Base-by-base conservation (phyloP, 30 jellyfish, hydroid and myxozoan genomes). In the Cassiopea andromeda region DNA sequence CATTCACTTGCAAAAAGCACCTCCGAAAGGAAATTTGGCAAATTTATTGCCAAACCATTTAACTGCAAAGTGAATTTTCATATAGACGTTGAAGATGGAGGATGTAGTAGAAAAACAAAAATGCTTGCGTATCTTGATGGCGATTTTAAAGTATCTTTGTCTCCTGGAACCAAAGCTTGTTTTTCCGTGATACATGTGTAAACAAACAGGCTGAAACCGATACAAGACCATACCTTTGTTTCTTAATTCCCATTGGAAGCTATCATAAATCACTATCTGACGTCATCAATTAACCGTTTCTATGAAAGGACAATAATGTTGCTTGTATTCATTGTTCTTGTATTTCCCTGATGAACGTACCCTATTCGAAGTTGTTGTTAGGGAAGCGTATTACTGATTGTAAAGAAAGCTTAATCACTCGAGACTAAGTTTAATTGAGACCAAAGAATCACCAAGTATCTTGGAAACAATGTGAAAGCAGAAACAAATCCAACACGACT, bases 331-430 rank as follows among this genome's bases (percentile, higher is more conserved):
- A 9, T 64, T 64, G 73, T 64, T 4, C 6, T 2, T 64, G 73
- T 13, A 5, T 64, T 64, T 13, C 27, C 43, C 43, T 5, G 15
- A 17, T 64, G 43, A 64, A 5, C 73, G 15, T 9, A 12, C n/a
- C 15, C 38, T 27, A 70, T 16, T 19, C 50, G 54, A 8, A 38
- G 79, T 70, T 70, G 79, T 70, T 70, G 79, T 70, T 70, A 70
- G 79, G 79, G 79, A 17, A 70, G 79, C 16, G 79, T 15, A 70
- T 19, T 43, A 6, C 12, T 2, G 54, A 70, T 2, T 70, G 57
- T 16, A n/a, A 70, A 6, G 68, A 6, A 58, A 58, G 14, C 73
- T 5, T 17, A 27, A 64, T 4, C 73, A 64, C 43, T 64, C 43
- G 43, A 64, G 15, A 64, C 73, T 13, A 7, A 4, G 73, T 7